Conservation (phyloP, 1,140 invertebrate species). For the Nymphalis io region DNA sequence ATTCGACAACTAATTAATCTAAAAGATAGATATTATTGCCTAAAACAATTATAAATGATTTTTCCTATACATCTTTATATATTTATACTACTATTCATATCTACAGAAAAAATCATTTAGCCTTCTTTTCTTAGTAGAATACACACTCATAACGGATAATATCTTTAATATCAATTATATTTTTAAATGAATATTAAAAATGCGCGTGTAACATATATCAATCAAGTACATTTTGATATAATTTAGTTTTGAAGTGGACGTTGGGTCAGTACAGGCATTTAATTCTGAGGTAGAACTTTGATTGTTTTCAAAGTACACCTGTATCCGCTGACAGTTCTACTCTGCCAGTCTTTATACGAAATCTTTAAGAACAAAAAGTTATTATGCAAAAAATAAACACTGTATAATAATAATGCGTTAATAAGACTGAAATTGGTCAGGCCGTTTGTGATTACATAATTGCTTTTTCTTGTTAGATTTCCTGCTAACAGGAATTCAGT, state of each 20-base stretch:
- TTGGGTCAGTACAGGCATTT: constrained; percentile 39
- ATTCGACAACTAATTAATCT: too few species aligned
- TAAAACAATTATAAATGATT: too few species aligned
- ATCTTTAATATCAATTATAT: too few species aligned
- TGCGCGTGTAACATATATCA: too few species aligned
- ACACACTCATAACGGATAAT: too few species aligned
- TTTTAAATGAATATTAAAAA: too few species aligned
- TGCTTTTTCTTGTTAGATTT: not conserved
- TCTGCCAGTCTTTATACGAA: constrained; percentile 61
- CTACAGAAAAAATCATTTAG: too few species aligned
- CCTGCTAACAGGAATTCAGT: constrained; percentile 2
- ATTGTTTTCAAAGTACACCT: constrained; percentile 61
- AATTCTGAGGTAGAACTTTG: constrained; percentile 38
- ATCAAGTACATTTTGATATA: not conserved
- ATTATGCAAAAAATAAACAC: constrained; percentile 9
- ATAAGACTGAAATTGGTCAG: not conserved
- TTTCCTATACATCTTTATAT: too few species aligned
- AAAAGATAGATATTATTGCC: too few species aligned
- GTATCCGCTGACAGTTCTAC: constrained; percentile 63
- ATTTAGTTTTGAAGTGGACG: constrained; percentile 29
- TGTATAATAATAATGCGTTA: not conserved
- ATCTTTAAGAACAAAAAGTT: constrained; percentile 44
- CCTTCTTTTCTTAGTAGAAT: too few species aligned
- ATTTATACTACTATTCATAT: too few species aligned
- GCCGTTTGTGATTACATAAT: not conserved